Evolutionary conservation across 2,888 invertebrate species (phyloP).

Genomic region (Flabesymbios commensalis): DNA sequence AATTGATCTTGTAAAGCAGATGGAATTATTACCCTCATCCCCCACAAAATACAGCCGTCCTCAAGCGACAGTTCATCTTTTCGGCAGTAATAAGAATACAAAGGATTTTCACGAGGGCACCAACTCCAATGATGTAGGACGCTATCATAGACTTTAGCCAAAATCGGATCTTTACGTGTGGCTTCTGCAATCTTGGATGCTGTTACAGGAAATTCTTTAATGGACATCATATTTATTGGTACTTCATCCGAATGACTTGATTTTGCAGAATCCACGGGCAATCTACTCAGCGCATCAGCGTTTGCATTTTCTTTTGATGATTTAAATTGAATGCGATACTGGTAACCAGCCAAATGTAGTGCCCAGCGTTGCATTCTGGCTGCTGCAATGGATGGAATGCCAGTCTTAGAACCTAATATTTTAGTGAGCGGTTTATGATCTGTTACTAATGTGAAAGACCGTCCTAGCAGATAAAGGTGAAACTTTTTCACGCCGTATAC

Average conservation of each 20-base stretch:
- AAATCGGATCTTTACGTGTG: neutral
- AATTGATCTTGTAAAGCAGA: neutral
- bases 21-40: constrained; percentile 1
- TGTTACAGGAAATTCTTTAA: too few species aligned
- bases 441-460: constrained; percentile 24
- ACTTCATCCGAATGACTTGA: too few species aligned
- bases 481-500: constrained; percentile 36
- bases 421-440: constrained; percentile 29
- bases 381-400: constrained; percentile 44
- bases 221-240: too few species aligned
- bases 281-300: constrained; percentile 8
- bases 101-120: neutral
- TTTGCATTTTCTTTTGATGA: neutral
- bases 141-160: neutral
- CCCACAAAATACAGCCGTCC: constrained; percentile 6
- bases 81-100: neutral
- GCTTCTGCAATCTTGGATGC: too few species aligned
- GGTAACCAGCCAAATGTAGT: neutral
- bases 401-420: constrained; percentile 13
- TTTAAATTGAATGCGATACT: neutral
- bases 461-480: constrained; percentile 36
- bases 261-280: too few species aligned
- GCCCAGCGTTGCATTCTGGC: constrained; percentile 51
- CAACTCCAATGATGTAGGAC: neutral
- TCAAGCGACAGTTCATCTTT: neutral